Base-by-base conservation (phyloP, 2,888 invertebrate species). In the Zygaena filipendulae region DNA sequence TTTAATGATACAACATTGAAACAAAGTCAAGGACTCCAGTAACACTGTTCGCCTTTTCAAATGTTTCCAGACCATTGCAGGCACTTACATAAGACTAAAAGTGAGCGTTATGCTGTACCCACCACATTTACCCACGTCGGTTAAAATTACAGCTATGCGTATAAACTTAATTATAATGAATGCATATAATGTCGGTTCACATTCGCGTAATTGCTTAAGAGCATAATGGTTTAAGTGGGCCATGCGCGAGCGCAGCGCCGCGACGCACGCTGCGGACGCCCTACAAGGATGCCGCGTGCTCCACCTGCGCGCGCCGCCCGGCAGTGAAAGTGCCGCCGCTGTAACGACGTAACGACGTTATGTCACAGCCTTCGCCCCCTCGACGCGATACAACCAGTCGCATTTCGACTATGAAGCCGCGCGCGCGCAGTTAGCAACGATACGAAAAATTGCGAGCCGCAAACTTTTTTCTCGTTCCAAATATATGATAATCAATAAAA, bases 251-350 rank as follows among this genome's bases (percentile, higher is more conserved):
- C 28, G 40, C 45, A 45, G 42, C 44, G 40, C 45, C 45, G 33
- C 45, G 38, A 27, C 42, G 32, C 42, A 38, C 34, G 44, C 43
- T 38, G 39, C 47, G 33, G 31, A 18, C 43, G 49, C 47, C 52
- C 47, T 49, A 49, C 47, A 48, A 53, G 52, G 54, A 51, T 47
- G 45, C 16, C 16, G 16, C 16, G 16, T 4, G 16, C n/a, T 16
- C 42, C 45, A 47, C 45, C 52, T 49, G 57, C 37, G 43, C 47
- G 43, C 40, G 43, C 47, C 42, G 39, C 42, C 43, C 46, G 55
- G 45, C 64, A 71, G 75, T 72, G 75, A 75, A 75, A 75, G 74
- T 72, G 61, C 50, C 49, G n/a, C 50, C 35, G 23, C 39, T 38
- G 45, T 49, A 47, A 49, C 61, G 47, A 55, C 63, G 69, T 67